A percentile compares a stretch with the other conserved stretches of the same genome.
Conservation (phyloP, 2,888 invertebrate species). For the Sinotaia quadrata region DNA sequence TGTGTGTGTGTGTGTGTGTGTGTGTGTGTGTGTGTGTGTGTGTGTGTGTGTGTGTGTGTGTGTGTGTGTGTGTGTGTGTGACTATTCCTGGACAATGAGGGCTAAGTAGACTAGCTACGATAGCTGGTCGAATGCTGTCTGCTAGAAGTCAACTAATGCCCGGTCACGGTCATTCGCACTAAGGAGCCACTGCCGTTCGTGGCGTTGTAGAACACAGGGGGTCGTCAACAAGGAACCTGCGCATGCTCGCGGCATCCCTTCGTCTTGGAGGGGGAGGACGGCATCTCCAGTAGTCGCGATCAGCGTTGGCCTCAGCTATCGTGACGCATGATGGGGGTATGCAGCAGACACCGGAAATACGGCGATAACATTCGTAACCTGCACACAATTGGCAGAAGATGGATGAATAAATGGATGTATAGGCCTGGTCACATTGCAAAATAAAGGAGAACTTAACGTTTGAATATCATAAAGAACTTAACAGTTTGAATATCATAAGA, state of each 20-base stretch:
- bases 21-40: slow-evolving; percentile 9
- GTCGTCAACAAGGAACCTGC: neutral
- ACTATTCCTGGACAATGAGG: neutral
- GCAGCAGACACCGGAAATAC: neutral
- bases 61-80: slow-evolving; percentile 1
- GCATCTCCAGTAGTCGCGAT: neutral
- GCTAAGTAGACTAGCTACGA: neutral
- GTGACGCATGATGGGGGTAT: neutral
- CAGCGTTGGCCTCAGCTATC: neutral
- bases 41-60: slow-evolving; percentile 11
- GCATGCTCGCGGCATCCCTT: neutral
- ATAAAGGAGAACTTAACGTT: no score
- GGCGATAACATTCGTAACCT: slow-evolving; percentile 9
- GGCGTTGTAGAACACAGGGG: neutral
- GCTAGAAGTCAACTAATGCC: neutral
- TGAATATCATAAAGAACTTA: no score
- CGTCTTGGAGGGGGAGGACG: neutral
- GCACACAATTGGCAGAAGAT: no score
- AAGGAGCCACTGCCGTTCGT: neutral
- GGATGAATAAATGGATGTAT: no score
- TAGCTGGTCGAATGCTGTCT: neutral
- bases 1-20: slow-evolving; percentile 8
- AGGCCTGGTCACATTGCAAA: no score
- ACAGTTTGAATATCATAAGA: no score
- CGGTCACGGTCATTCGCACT: no score